Conservation (phyloP, 2,113 vertebrate species). For the Tauraco erythrolophus region DNA sequence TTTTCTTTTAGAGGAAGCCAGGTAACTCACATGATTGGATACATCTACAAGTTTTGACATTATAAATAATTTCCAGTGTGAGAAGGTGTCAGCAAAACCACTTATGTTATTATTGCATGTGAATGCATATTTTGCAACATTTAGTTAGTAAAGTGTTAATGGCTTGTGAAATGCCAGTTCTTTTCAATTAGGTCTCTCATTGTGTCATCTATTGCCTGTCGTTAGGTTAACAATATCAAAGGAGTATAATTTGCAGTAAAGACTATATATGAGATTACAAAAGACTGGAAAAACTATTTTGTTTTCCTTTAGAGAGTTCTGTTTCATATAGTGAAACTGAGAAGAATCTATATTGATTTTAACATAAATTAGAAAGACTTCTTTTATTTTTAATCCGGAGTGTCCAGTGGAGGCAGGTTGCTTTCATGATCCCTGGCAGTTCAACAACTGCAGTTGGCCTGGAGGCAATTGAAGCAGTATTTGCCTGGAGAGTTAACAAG, state of each 20-base stretch:
- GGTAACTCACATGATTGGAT: not conserved
- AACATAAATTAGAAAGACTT: not conserved
- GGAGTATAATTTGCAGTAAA: not conserved
- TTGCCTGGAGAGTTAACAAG: constrained; percentile 68
- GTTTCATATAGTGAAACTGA: not conserved
- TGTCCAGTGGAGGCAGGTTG: not conserved
- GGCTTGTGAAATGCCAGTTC: not conserved
- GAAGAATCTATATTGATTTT: not conserved
- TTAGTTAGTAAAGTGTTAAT: not conserved
- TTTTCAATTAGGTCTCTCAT: not conserved
- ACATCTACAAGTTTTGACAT: not conserved
- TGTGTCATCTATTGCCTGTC: not conserved
- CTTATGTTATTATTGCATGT: not conserved
- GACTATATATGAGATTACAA: not conserved
- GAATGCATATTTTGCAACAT: not conserved
- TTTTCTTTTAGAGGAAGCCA: not conserved
- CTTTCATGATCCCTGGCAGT: constrained; percentile 11
- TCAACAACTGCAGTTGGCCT: constrained; percentile 37
- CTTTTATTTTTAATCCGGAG: not conserved
- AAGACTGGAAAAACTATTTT: not conserved
- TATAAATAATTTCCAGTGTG: not conserved
- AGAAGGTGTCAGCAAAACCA: not conserved
- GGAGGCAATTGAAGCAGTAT: constrained; percentile 36
- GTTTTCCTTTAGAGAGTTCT: not conserved
- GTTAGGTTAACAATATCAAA: not conserved